phyloP scores from a whole-genome alignment of 2,797 vertebrate genomes.

The Falco cherrug region DNA sequence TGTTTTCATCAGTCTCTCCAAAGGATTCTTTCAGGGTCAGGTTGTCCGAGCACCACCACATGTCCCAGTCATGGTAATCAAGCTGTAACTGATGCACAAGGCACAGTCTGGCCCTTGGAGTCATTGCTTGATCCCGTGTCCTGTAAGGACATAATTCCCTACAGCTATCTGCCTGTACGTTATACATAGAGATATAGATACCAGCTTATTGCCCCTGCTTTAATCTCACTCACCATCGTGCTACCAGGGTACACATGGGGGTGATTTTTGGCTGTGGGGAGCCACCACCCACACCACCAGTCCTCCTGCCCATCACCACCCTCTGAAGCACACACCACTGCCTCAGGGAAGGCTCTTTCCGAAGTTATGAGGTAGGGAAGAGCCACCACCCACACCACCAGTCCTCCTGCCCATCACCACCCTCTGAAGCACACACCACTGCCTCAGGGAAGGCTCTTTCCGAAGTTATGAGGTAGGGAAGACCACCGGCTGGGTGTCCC shows the following conservation, averaged over 20 bases:
- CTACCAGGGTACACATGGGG: not conserved
- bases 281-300: not conserved
- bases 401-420: not conserved
- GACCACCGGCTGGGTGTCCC: too few relatives aligned
- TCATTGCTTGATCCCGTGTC: not conserved
- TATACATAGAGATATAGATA: not conserved
- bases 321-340: not conserved
- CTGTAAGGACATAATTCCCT: not conserved
- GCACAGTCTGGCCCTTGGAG: not conserved
- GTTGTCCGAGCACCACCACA: not conserved
- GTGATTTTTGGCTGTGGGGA: not conserved
- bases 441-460: not conserved
- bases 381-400: not conserved
- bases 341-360: not conserved
- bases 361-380: not conserved
- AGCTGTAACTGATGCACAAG: not conserved
- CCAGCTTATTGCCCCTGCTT: not conserved
- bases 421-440: not conserved
- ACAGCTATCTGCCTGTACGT: not conserved
- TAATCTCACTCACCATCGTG: not conserved
- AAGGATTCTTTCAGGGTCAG: not conserved
- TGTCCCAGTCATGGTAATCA: accelerated
- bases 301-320: not conserved
- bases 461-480: not conserved
- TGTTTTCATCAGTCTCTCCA: not conserved